These are phyloP conservation scores for Brachypteracias leptosomus DNA, from an alignment of 2,113 vertebrate species.

Conservation along the genomic window DNA sequence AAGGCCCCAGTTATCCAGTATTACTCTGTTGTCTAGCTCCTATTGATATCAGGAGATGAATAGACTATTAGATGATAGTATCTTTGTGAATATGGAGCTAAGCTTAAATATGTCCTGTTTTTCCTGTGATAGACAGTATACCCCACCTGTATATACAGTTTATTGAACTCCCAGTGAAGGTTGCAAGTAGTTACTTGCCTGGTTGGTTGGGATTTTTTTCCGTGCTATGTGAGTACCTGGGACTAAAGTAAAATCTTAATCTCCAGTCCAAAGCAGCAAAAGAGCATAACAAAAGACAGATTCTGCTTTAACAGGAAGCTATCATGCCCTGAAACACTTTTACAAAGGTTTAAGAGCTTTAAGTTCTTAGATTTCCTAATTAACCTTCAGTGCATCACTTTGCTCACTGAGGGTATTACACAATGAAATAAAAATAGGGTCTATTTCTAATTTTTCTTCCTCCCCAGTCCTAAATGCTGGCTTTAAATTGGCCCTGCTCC, in stretches of 20 bases:
- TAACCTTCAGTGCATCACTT: not conserved
- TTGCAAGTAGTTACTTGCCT: not conserved
- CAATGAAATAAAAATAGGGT: not conserved
- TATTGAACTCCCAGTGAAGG: not conserved
- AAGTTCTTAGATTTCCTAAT: not conserved
- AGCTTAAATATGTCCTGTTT: not conserved
- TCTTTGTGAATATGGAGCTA: not conserved
- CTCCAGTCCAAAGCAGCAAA: not conserved
- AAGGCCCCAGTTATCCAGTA: not conserved
- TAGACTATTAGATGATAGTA: not conserved
- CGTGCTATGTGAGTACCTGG: not conserved
- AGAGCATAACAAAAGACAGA: not conserved
- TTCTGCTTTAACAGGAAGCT: not conserved
- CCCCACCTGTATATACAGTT: not conserved
- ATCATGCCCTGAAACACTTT: not conserved
- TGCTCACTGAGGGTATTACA: not conserved
- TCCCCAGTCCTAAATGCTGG: not conserved
- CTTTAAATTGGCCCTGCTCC: not conserved
- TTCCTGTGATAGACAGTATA: not conserved
- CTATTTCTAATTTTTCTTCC: not conserved
- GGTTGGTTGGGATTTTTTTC: not conserved
- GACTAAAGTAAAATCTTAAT: not conserved
- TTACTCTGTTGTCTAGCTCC: not conserved
- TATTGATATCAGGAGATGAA: not conserved
- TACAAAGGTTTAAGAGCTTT: not conserved